Percentiles rank a stretch among this genome's conserved stretches.
Evolutionary conservation across 2,797 vertebrate species (phyloP).

Genomic region (Enteromius mattozi): DNA sequence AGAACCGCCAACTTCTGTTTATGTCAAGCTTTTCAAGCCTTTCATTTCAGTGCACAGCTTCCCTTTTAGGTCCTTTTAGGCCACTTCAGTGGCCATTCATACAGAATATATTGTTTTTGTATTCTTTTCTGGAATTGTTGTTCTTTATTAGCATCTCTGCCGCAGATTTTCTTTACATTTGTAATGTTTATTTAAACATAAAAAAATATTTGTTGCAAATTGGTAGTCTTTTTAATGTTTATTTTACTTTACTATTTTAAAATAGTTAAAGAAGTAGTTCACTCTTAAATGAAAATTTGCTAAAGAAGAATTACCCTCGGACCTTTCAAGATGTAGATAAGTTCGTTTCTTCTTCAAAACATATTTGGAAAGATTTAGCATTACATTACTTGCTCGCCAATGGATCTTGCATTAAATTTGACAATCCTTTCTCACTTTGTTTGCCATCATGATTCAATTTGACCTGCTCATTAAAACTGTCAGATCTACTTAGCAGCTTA

Average conservation of each 20-base stretch:
- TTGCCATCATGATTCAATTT: neutral
- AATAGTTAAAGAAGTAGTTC: neutral
- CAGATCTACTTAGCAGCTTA: neutral
- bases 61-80: neutral
- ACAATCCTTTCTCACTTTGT: neutral
- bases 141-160: neutral
- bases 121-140: neutral
- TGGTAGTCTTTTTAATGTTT: neutral
- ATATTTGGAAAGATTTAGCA: neutral
- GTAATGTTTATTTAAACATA: neutral
- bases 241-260: neutral
- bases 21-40: neutral
- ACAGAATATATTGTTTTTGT: neutral
- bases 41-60: neutral
- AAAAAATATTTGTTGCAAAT: neutral
- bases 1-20: slow-evolving; percentile 15
- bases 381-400: neutral
- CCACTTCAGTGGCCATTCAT: neutral
- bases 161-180: neutral
- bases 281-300: neutral
- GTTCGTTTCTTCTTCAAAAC: neutral
- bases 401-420: neutral
- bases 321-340: neutral
- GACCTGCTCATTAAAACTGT: neutral
- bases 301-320: neutral